Base-by-base conservation (phyloP, 2,888 invertebrate species). In the Epistrophe grossulariae region DNA sequence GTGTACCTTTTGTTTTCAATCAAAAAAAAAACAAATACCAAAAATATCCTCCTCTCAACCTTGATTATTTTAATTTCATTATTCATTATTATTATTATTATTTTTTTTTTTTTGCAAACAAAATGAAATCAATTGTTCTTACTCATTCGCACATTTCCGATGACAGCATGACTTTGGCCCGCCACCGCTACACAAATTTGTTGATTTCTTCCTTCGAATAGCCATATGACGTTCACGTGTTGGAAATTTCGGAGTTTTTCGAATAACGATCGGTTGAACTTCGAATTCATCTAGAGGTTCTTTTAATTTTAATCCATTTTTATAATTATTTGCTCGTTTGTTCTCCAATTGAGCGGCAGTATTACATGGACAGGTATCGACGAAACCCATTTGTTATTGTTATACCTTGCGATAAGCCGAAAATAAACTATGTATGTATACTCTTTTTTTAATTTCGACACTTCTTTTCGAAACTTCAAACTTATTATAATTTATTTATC, bases 171-270 rank as follows among this genome's bases (percentile, higher is more conserved):
- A 71, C 59, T 89, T 88, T 19, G 88, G 85, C 45, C 85, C 74
- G 48, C 24, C 24, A 3, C 24, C 24, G 3, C 87, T 70, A 59
- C 87, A 77, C 13, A 85, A 73, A 13, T 84, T 83, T 60, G 88
- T 79, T 50, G 93, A 94, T 88, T 93, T 94, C 88, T 94, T 94
- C 88, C 96, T 94, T 73, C 95, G 93, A 57, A 96, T 94, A 50
- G 96, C 96, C 90, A 94, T 94, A 91, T 96, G 95, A 88, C 96
- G 94, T 90, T 96, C 95, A 57, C 96, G 94, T 1, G 95, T 95
- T 1, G 95, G 95, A 91, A 96, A 96, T 90, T 95, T 95, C 76
- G 96, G 95, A 57, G 94, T 94, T 89, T 94, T 94, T 89, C 94
- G 92, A 71, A 93, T 91, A 57, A 92, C 90, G 89, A 93, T 92